Conservation (phyloP, 2,113 vertebrate species). For the Astur gentilis region DNA sequence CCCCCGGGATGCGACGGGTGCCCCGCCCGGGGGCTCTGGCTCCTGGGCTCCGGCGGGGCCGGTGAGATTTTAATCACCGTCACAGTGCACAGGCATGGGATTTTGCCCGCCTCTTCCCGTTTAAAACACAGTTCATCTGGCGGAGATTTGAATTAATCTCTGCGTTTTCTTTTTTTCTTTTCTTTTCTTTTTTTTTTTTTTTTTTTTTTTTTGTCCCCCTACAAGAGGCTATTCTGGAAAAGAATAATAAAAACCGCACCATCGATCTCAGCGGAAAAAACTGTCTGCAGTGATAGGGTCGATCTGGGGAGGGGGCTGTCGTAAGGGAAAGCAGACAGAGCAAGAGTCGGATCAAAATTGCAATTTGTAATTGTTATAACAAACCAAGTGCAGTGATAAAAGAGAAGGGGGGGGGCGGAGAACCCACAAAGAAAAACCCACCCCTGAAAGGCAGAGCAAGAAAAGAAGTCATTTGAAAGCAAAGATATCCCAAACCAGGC, state of each 20-base stretch:
- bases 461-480: conserved; percentile 56
- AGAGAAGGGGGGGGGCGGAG: neutral
- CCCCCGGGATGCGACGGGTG: too few relatives aligned
- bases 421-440: neutral
- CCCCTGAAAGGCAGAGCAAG: neutral
- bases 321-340: neutral
- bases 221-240: neutral
- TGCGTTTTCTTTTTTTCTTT: neutral
- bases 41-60: neutral
- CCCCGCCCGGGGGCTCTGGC: neutral
- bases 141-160: neutral
- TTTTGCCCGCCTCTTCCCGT: neutral
- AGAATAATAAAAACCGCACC: neutral
- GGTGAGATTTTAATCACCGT: neutral
- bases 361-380: conserved; percentile 87
- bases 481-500: conserved; percentile 71
- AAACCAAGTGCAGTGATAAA: conserved; percentile 72
- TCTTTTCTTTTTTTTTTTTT: accelerated
- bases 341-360: conserved; percentile 75
- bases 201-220: neutral
- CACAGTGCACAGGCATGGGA: too few relatives aligned
- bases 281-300: neutral
- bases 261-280: neutral
- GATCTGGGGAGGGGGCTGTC: neutral
- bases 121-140: neutral